Evolutionary conservation across 2,888 invertebrate species (phyloP).

Genomic region (Onchidella celtica): DNA sequence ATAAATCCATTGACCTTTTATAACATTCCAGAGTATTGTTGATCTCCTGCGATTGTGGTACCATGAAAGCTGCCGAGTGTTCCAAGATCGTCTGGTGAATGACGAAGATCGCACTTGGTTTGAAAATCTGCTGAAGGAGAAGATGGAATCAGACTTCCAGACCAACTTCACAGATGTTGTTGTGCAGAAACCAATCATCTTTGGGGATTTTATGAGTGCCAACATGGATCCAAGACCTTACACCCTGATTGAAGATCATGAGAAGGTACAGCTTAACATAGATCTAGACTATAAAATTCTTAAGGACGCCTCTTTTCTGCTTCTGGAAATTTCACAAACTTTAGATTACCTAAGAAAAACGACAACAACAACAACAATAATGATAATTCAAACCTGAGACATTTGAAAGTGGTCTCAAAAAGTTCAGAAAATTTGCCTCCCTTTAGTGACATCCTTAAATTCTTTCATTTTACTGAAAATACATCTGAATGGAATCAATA

Average conservation of each 20-base stretch:
- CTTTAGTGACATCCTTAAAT: too few species aligned
- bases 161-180: conserved; percentile 82
- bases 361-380: too few species aligned
- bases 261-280: conserved; percentile 84
- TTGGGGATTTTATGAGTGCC: conserved; percentile 84
- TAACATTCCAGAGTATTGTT: conserved; percentile 68
- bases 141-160: conserved; percentile 83
- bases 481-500: too few species aligned
- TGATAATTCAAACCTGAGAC: too few species aligned
- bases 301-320: too few species aligned
- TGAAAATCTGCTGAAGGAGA: conserved; percentile 77
- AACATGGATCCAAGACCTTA: conserved; percentile 82
- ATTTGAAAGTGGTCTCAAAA: too few species aligned
- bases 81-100: conserved; percentile 80
- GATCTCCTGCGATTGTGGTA: conserved; percentile 79
- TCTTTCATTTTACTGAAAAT: too few species aligned
- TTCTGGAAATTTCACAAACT: too few species aligned
- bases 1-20: too few species aligned
- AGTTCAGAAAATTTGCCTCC: too few species aligned
- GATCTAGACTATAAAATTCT: too few species aligned
- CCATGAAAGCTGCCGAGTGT: conserved; percentile 80
- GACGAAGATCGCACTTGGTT: conserved; percentile 80
- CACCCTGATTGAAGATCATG: conserved; percentile 84
- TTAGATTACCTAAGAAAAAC: too few species aligned
- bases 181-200: conserved; percentile 83